Base-by-base conservation (phyloP, 2,797 vertebrate genomes). In the Spea hammondii region DNA sequence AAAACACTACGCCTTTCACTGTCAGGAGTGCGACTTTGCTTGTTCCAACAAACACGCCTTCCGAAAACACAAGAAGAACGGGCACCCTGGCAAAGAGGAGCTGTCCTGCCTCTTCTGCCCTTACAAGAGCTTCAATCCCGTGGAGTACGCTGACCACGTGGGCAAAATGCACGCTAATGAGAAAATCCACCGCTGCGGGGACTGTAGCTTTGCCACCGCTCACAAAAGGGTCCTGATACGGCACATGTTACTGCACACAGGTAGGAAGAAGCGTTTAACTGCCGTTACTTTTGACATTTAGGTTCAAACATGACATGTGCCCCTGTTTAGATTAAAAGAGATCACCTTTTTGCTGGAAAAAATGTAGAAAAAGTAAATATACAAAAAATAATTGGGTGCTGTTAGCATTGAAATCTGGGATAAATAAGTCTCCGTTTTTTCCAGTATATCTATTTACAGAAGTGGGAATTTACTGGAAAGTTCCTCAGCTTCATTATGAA, bases 1-100 rank as follows among this genome's bases (percentile, higher is more conserved):
- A 81, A 96, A 91, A 1, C 98, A 99, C 87, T 94, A 94, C 0
- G 95, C 97, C 70, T 99, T 99, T 88, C 98, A 98, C 89, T 99
- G 98, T 89, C 88, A 95, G 0, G 92, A 96, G 67, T 99, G 98
- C 0, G 93, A 95, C 69, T 99, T 99, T 68, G 95, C 94, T 50
- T 97, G 96, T 85, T 98, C 98, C 84, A 99, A 99, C 82, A 99
- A 99, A 86, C 92, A 90, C 0, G 75, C 90, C 51, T 96, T 96
- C 82, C 94, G 94, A 76, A 95, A 93, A 82, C 98, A 99, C 88
- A 95, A 91, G 86, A 93, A 95, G 17, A 92, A 93, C 53, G 98
- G 98, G 0, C 98, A 99, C 85, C 86, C 95, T 0, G 98, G 97
- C 50, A 89, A 84, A 0, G 89, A 94, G 54, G 85, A 93, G 84